These are phyloP conservation scores for Nasonia giraulti DNA, from an alignment of 1,140 invertebrate genomes.

Conservation along the genomic window DNA sequence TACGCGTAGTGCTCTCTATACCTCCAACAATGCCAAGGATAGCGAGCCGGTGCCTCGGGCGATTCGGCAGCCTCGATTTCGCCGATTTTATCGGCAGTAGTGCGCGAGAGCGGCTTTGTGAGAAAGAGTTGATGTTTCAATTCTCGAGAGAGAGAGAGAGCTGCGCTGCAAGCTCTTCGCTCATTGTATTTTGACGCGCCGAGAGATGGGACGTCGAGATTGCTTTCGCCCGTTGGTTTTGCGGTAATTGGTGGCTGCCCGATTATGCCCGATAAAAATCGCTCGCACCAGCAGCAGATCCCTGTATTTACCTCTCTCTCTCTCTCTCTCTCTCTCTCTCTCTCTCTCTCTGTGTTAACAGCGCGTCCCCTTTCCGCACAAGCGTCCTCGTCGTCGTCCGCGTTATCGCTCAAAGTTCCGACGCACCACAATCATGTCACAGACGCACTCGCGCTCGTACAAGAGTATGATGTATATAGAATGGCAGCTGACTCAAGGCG, in stretches of 20 bases:
- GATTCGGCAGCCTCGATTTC: conserved; percentile 37
- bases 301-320: too few relatives aligned
- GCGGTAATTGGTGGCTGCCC: not conserved
- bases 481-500: not conserved
- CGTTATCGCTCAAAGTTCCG: too few relatives aligned
- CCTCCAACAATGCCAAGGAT: conserved; percentile 62
- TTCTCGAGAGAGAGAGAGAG: conserved; percentile 30
- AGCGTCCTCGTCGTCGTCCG: too few relatives aligned
- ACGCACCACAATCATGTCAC: too few relatives aligned
- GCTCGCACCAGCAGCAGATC: not conserved
- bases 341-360: too few relatives aligned
- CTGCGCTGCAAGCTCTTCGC: not conserved
- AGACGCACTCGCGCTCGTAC: too few relatives aligned
- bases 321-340: too few relatives aligned
- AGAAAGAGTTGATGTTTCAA: conserved; percentile 43
- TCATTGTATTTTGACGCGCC: conserved; percentile 33
- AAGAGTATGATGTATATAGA: not conserved
- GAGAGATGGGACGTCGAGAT: conserved; percentile 25
- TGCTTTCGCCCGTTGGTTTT: not conserved
- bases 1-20: too few relatives aligned
- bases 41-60: conserved; percentile 41
- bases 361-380: too few relatives aligned
- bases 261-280: not conserved
- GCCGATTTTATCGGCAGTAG: conserved; percentile 55
- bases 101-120: too few relatives aligned